Conservation (phyloP, 2,888 invertebrate species). For the Hybos culiciformis region DNA sequence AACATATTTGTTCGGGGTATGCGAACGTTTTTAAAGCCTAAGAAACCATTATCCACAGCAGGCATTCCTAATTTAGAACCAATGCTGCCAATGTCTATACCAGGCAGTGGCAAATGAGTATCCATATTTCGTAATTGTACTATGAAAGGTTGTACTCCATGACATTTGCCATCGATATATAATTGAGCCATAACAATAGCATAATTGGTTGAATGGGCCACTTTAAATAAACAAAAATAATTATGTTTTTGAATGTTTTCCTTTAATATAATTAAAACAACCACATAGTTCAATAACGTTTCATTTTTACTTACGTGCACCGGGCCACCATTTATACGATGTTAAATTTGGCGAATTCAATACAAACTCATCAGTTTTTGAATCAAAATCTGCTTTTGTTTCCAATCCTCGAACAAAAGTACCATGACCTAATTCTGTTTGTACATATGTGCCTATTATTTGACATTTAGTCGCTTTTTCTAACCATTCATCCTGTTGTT, state of each 20-base stretch:
- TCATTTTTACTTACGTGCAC: slow-evolving; percentile 67
- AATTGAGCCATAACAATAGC: slow-evolving; percentile 85
- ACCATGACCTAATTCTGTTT: slow-evolving; percentile 92
- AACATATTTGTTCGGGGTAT: slow-evolving; percentile 81
- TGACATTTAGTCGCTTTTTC: slow-evolving; percentile 62
- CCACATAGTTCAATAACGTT: too few relatives aligned
- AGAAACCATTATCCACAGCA: slow-evolving; percentile 81
- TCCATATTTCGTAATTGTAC: slow-evolving; percentile 83
- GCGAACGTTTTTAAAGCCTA: slow-evolving; percentile 72
- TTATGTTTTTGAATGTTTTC: too few relatives aligned
- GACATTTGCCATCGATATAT: slow-evolving; percentile 61
- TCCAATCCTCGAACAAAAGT: slow-evolving; percentile 81
- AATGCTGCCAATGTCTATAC: slow-evolving; percentile 86
- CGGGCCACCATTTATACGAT: slow-evolving; percentile 94
- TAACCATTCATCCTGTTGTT: slow-evolving; percentile 80
- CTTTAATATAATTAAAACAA: not conserved
- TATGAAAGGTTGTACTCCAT: slow-evolving; percentile 85
- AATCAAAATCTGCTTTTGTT: slow-evolving; percentile 84
- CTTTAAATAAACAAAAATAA: too few relatives aligned
- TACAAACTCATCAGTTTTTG: slow-evolving; percentile 66
- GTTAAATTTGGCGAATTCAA: slow-evolving; percentile 76
- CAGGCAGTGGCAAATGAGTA: slow-evolving; percentile 71
- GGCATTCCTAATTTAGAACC: slow-evolving; percentile 88
- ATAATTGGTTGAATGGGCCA: slow-evolving; percentile 86
- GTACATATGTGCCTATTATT: slow-evolving; percentile 86